phyloP scores from a whole-genome alignment of 1,140 invertebrate genomes.

The Portunus trituberculatus region DNA sequence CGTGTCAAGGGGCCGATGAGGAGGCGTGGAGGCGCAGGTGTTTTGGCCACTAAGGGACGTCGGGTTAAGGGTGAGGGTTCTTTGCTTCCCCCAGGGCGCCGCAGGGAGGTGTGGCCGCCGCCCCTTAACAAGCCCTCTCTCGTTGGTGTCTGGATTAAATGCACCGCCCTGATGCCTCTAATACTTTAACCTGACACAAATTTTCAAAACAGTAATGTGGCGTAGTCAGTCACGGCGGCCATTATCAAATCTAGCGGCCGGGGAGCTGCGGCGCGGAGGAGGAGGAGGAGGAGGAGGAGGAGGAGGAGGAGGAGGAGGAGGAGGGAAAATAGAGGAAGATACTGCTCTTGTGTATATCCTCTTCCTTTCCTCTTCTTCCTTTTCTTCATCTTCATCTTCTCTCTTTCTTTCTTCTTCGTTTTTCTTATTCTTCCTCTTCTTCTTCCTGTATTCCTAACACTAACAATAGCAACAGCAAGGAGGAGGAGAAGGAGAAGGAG shows the following conservation, averaged over 20 bases:
- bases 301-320: not conserved
- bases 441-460: too few relatives aligned
- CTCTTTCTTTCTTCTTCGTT: not conserved
- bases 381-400: not conserved
- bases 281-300: not conserved
- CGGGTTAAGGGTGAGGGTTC: not conserved
- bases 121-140: conserved; percentile 68
- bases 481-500: too few relatives aligned
- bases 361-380: not conserved
- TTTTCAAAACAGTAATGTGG: conserved; percentile 75
- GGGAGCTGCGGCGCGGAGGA: not conserved
- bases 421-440: not conserved
- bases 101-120: conserved; percentile 30
- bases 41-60: not conserved
- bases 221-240: conserved; percentile 68
- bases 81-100: not conserved
- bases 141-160: conserved; percentile 76
- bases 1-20: conserved; percentile 49
- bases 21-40: not conserved
- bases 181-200: conserved; percentile 76
- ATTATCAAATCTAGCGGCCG: conserved; percentile 74
- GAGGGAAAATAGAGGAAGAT: not conserved
- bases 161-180: conserved; percentile 74
- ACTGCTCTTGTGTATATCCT: not conserved
- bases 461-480: too few relatives aligned